Base-by-base conservation (phyloP, 2,113 vertebrate genomes). In the Sander vitreus region DNA sequence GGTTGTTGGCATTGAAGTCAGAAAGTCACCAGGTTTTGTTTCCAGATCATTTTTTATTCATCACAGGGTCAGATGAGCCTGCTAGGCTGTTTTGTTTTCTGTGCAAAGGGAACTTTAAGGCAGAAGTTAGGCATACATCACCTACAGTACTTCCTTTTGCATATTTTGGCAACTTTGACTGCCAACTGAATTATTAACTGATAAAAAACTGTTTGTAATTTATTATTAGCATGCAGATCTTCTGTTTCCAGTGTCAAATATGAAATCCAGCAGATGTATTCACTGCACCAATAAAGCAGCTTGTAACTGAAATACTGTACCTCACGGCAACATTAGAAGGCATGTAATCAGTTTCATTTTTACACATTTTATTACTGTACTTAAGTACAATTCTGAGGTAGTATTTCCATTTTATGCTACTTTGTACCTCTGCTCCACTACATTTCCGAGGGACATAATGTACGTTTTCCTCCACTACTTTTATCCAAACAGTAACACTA, bases 21-120 rank as follows among this genome's bases (percentile, higher is more conserved):
- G 19, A 76, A 50, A 62, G 65, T 82, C 68, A 67, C n/a, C 48
- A 19, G 70, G 85, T 85, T 85, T 81, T 65, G 30, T 73, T 78
- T 81, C n/a, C 81, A 47, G 53, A 63, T 88, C 83, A 85, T 89
- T 79, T 84, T 69, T 89, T 89, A 90, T 88, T 90, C 50, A 90
- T 85, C 54, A 15, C 53, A 11, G 21, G 21, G 47, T 87, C 63
- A 73, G 76, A 67, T 45, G 80, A 85, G 48, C 65, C 73, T 3
- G 36, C 9, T 50, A 23, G 50, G 57, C 33, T 64, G 23, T 25
- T 77, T 75, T 54, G 25, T 70, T 66, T 76, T 84, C 16, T n/a
- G 14, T 62, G 66, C 51, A 71, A 58, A 36, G 39, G 57, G 73
- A 78, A 85, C 69, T 84, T 67, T 4, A 12, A 53, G 30, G 50